Base-by-base conservation (phyloP, 2,113 vertebrate species). In the Paratilapia polleni region DNA sequence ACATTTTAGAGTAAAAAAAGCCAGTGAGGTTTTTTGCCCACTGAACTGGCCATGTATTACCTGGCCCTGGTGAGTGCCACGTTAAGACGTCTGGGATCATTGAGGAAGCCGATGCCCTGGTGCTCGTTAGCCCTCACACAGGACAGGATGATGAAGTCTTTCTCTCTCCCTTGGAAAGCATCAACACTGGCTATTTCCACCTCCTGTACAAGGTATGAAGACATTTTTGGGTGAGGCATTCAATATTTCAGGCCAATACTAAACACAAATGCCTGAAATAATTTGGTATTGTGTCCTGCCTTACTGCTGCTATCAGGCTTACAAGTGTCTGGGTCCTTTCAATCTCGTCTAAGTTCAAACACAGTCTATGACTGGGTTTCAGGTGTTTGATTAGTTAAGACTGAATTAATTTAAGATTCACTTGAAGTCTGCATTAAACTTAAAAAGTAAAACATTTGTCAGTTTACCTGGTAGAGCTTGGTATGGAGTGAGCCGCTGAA, bases 111-210 rank as follows among this genome's bases (percentile, higher is more conserved):
- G 0, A 99, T 99, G 5, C 98, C 98, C 91, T 99, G 98, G 91
- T 99, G 98, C 74, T 99, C 98, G 0, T 99, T 99, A 77, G 98
- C 98, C 63, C 98, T 96, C 41, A 99, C 98, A 0, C 98, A 99
- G 9, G 98, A 99, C 3, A 99, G 96, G 87, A 99, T 99, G 93
- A 99, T 99, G 78, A 99, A 99, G 91, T 99, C 98, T 91, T 99
- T 99, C 94, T 99, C 98, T 17, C 98, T 93, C 2, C 98, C 98
- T 94, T 99, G 98, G 95, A 99, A 99, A 7, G 98, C 98, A 1
- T 99, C 98, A 86, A 99, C 98, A 0, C 98, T 99, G 31, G 98
- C 98, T 1, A 99, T 99, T 94, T 99, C 98, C 88, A 99, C 98
- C 92, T 99, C 98, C 98, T 99, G 75, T 14, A 66, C 15, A 54